These are phyloP conservation scores for Lasaia peninsularis DNA, from an alignment of 1,140 invertebrate genomes.

Conservation along the genomic window DNA sequence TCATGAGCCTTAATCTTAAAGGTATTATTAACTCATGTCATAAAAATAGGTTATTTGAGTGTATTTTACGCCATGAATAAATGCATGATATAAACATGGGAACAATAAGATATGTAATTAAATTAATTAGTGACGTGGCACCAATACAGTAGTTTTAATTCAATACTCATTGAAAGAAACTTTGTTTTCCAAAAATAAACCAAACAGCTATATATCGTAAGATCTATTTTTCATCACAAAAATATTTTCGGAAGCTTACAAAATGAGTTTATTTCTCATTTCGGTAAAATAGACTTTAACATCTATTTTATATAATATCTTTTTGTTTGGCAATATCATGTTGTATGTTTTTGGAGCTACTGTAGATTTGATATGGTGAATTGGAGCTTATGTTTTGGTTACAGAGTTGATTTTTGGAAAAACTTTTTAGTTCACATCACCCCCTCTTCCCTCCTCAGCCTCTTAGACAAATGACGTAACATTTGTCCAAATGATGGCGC, in stretches of 20 bases:
- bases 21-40: too few species aligned
- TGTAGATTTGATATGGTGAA: constrained; percentile 34
- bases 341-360: constrained; percentile 65
- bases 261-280: constrained; percentile 49
- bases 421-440: constrained; percentile 20
- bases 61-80: constrained; percentile 21
- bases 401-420: constrained; percentile 31
- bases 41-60: too few species aligned
- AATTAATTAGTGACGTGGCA: constrained; percentile 71
- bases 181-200: constrained; percentile 50
- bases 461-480: constrained; percentile 76
- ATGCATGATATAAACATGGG: constrained; percentile 61
- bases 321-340: constrained; percentile 38
- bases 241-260: constrained; percentile 63
- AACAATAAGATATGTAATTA: constrained; percentile 71
- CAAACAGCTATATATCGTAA: constrained; percentile 39
- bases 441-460: constrained; percentile 47
- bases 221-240: constrained; percentile 56
- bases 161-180: constrained; percentile 61
- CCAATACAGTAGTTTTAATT: constrained; percentile 74
- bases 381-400: constrained; percentile 23
- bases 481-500: constrained; percentile 79
- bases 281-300: constrained; percentile 39
- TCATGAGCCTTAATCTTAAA: too few species aligned
- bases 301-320: constrained; percentile 33